These are phyloP conservation scores for Panthera uncia DNA, from an alignment of 2,113 vertebrate genomes.

Conservation along the genomic window DNA sequence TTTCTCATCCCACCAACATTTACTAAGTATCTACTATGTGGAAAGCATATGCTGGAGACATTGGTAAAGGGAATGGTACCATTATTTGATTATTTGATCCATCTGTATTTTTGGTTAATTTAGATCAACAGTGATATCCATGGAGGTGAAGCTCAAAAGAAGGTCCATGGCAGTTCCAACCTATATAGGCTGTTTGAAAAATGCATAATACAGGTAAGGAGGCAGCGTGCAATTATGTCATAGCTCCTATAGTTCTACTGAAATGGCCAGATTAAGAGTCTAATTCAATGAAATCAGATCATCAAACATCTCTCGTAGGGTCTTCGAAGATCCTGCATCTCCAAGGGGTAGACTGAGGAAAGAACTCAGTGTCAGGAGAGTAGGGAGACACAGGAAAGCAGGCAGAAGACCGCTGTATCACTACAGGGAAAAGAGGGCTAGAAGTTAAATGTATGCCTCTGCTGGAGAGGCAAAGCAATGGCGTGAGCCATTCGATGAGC, in stretches of 20 bases:
- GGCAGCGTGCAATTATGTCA: background rate
- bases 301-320: background rate
- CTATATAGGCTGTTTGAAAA: background rate
- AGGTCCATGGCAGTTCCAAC: background rate
- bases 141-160: background rate
- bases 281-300: background rate
- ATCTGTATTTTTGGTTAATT: background rate
- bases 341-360: background rate
- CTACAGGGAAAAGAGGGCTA: background rate
- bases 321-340: background rate
- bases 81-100: background rate
- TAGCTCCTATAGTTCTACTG: background rate
- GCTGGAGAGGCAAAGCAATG: no score
- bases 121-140: background rate
- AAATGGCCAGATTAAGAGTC: background rate
- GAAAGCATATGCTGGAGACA: background rate
- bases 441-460: background rate
- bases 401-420: background rate
- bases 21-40: background rate
- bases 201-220: background rate
- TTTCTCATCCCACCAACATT: background rate
- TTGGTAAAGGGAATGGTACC: background rate
- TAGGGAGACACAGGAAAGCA: background rate
- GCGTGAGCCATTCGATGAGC: fast-evolving
- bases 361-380: background rate